phyloP scores from a whole-genome alignment of 2,113 vertebrate genomes.

The Struthio camelus region DNA sequence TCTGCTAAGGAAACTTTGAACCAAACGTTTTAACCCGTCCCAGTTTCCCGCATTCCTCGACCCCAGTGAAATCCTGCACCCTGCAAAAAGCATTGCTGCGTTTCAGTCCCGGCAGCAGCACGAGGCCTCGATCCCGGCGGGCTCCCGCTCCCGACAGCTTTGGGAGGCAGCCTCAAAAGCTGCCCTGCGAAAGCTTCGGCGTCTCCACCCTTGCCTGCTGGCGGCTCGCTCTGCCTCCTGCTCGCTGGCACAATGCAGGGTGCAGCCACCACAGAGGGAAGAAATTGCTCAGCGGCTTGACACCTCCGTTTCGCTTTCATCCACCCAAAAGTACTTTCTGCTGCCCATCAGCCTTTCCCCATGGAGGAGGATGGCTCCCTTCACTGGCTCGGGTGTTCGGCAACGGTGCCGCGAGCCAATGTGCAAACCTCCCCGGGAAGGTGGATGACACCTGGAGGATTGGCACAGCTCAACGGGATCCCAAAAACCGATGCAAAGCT shows the following conservation, averaged over 20 bases:
- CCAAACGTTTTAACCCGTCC: no score
- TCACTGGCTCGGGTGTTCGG: accelerated
- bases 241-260: not conserved
- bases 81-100: no score
- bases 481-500: not conserved
- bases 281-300: not conserved
- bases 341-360: not conserved
- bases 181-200: accelerated
- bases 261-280: accelerated
- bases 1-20: no score
- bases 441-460: no score
- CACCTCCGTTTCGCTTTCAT: not conserved
- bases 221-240: not conserved
- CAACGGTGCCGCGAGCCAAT: no score
- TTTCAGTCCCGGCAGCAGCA: no score
- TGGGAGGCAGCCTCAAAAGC: not conserved
- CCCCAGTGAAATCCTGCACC: no score
- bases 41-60: no score
- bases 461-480: not conserved
- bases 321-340: not conserved
- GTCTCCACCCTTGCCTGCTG: not conserved
- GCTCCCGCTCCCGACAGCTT: no score
- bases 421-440: not conserved
- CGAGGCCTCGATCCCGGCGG: no score
- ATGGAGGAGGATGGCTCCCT: not conserved